Base-by-base conservation (phyloP, 92 coral and sea anemone genomes). In the Siderastrea siderea region DNA sequence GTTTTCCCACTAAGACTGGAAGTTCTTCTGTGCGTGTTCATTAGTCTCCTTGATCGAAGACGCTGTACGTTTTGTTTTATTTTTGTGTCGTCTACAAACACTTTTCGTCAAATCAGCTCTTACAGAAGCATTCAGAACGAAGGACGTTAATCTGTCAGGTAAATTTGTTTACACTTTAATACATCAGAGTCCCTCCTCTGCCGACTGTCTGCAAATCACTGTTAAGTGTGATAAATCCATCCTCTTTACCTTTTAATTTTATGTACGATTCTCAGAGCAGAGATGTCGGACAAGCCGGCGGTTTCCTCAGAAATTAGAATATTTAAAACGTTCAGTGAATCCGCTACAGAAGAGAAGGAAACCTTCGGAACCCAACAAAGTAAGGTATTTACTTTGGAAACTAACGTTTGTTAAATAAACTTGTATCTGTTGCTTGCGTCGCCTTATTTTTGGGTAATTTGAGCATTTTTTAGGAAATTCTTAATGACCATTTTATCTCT, bases 261-360 rank as follows among this genome's bases (percentile, higher is more conserved):
- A 7, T 10, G 7, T 53, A 13, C 46, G 60, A 53, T 74, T 74
- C 7, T 38, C 57, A 11, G 3, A 26, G 62, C 50, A 14, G 52
- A 54, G 63, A 74, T 74, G 79, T 53, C 79, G 12, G 79, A 74
- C 62, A 74, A 74, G 8, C 44, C 59, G 2, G 60, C 48, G 51
- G 48, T 49, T 38, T 50, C 45, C 5, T 17, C 17, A 50, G 78
- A 26, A 26, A 26, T 51, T 2, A 74, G 45, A n/a, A 74, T 17
- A 47, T 51, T 74, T 38, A 62, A 51, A 51, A 52, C 26, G 5
- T 47, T 74, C 19, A 74, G 53, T 46, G 53, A n/a, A 38, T 51
- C 46, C 2, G 5, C 6, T 8, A 74, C 79, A 1, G 62, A 51
- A 53, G 79, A 51, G 15, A 74, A 74, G 0, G 53, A 74, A 16